Conservation (phyloP, 2,113 vertebrate species). For the Amphilophus citrinellus region DNA sequence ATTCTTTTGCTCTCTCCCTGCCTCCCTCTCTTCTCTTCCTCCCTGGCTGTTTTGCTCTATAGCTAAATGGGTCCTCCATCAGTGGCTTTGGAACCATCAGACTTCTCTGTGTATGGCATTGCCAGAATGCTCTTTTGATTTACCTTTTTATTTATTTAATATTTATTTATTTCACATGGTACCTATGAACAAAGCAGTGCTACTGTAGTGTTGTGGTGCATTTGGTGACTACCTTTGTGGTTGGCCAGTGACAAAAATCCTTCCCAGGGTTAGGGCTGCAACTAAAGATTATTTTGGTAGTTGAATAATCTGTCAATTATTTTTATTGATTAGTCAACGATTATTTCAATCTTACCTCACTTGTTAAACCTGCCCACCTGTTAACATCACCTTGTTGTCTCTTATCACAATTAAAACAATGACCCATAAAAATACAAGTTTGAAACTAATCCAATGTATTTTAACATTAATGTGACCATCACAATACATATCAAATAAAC, state of each 20-base stretch:
- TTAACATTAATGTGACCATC: no score
- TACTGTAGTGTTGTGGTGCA: not conserved
- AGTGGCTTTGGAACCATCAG: conserved; percentile 52
- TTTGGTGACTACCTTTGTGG: conserved; percentile 2
- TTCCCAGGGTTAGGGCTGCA: not conserved
- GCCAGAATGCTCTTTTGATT: conserved; percentile 49
- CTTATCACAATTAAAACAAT: no score
- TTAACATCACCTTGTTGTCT: no score
- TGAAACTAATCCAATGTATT: no score
- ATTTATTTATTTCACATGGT: not conserved
- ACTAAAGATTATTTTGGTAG: no score
- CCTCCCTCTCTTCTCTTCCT: not conserved
- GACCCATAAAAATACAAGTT: no score
- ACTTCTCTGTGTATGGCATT: conserved; percentile 21
- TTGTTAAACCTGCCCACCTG: no score
- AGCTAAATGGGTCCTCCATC: conserved; percentile 54
- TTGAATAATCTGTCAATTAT: no score
- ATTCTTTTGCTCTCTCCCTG: conserved; percentile 30
- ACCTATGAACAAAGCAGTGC: conserved; percentile 7
- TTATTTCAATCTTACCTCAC: no score
- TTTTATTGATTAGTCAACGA: no score
- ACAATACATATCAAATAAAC: no score
- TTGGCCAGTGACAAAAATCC: conserved; percentile 18
- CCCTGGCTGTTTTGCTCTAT: conserved; percentile 39
- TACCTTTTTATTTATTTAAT: not conserved